Conservation (phyloP, 2,888 invertebrate genomes). For the Trichacis sp. region DNA sequence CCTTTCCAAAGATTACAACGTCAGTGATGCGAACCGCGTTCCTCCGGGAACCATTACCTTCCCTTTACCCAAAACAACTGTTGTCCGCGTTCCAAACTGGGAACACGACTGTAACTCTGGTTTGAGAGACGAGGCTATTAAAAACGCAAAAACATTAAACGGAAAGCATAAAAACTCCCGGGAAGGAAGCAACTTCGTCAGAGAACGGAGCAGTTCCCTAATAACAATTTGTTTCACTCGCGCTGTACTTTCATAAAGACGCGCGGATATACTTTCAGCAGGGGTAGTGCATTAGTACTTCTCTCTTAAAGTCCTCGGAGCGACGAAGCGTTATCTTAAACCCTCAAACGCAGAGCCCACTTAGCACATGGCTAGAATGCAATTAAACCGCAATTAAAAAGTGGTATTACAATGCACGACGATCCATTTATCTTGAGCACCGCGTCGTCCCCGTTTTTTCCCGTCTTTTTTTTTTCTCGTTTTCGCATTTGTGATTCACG, state of each 20-base stretch:
- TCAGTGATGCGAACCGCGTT: too few species aligned
- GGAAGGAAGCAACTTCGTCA: neutral
- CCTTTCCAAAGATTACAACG: too few species aligned
- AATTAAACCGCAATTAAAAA: constrained; percentile 48
- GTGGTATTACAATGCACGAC: constrained; percentile 18
- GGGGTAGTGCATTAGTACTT: constrained; percentile 10
- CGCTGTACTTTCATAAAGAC: constrained; percentile 27
- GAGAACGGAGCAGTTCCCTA: constrained; percentile 9
- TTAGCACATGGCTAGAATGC: constrained; percentile 44
- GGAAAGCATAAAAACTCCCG: neutral
- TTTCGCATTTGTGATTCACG: constrained; percentile 5
- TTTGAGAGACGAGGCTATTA: constrained; percentile 1
- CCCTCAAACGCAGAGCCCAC: constrained; percentile 11
- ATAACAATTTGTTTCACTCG: constrained; percentile 28
- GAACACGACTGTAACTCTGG: neutral
- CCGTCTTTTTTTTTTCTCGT: neutral
- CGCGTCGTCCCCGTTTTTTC: constrained; percentile 1
- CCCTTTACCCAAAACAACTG: neutral
- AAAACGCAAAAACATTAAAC: neutral
- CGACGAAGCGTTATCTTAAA: constrained; percentile 27
- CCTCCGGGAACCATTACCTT: too few species aligned
- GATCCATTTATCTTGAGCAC: constrained; percentile 23
- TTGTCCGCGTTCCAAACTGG: neutral
- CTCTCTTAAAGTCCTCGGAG: constrained; percentile 8
- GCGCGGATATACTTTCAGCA: neutral